phyloP scores from a whole-genome alignment of 2,797 vertebrate species.

The Sphenodon punctatus region DNA sequence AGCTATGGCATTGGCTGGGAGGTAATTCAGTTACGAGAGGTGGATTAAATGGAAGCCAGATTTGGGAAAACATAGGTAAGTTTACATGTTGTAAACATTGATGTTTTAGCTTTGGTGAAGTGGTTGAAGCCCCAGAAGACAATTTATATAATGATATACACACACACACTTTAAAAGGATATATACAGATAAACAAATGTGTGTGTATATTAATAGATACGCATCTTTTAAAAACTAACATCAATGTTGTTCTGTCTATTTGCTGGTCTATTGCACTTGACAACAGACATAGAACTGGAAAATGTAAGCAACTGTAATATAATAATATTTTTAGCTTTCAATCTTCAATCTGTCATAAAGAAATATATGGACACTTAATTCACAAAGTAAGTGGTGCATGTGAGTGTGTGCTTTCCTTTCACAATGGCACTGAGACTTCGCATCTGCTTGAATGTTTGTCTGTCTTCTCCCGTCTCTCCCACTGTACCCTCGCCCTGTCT shows the following conservation, averaged over 20 bases:
- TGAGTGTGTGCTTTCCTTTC: too few relatives aligned
- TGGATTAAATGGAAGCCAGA: not conserved
- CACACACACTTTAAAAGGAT: too few relatives aligned
- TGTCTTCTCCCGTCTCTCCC: too few relatives aligned
- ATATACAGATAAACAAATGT: too few relatives aligned
- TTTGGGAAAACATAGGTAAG: not conserved
- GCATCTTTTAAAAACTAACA: not conserved
- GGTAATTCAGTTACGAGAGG: too few relatives aligned
- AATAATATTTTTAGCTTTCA: not conserved
- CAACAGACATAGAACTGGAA: fast-evolving
- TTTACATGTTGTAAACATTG: not conserved
- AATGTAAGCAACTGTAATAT: not conserved
- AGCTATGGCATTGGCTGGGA: too few relatives aligned
- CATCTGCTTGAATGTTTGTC: too few relatives aligned
- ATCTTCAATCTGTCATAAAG: fast-evolving
- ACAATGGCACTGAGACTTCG: too few relatives aligned
- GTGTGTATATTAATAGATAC: too few relatives aligned
- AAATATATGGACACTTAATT: too few relatives aligned
- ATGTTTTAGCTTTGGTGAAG: not conserved
- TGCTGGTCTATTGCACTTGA: not conserved
- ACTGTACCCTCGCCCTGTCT: too few relatives aligned
- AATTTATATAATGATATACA: not conserved
- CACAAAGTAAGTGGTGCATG: too few relatives aligned
- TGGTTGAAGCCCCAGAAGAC: not conserved
- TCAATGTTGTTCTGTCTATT: not conserved